These are phyloP conservation scores for Odobenus rosmarus DNA, from an alignment of 2,113 vertebrate species.

Conservation along the genomic window DNA sequence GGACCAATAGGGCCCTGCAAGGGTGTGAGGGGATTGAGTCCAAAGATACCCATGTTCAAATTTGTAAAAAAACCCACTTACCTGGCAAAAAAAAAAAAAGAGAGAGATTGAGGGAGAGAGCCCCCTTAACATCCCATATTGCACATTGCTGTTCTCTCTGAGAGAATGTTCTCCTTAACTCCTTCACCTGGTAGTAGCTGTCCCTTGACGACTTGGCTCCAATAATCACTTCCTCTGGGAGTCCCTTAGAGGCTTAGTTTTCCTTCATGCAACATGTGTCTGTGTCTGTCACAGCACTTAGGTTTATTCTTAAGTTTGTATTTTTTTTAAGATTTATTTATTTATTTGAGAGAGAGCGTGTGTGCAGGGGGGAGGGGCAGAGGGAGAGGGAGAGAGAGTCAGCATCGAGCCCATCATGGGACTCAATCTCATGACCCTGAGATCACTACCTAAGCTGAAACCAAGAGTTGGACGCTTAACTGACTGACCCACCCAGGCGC, in stretches of 20 bases:
- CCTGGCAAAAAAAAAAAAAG: background rate
- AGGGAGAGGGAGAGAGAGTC: background rate
- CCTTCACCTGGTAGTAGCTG: background rate
- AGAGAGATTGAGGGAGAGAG: no score
- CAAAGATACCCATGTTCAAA: background rate
- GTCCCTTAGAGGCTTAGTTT: background rate
- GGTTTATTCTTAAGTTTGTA: no score
- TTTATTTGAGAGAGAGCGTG: background rate
- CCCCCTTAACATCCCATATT: fast-evolving
- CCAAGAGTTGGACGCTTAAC: background rate
- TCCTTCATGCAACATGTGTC: no score
- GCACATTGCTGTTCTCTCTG: no score
- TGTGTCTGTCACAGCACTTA: background rate
- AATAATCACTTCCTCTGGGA: background rate
- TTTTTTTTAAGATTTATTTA: background rate
- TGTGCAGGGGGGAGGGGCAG: background rate
- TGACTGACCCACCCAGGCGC: background rate
- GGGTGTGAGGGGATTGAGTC: background rate
- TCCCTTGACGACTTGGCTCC: background rate
- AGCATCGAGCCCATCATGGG: background rate
- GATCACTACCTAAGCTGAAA: background rate
- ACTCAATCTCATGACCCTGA: background rate
- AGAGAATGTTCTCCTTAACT: background rate
- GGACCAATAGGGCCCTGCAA: background rate
- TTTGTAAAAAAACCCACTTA: background rate